Evolutionary conservation across 2,888 invertebrate species (phyloP).

Genomic region (Willowsia nigromaculata): DNA sequence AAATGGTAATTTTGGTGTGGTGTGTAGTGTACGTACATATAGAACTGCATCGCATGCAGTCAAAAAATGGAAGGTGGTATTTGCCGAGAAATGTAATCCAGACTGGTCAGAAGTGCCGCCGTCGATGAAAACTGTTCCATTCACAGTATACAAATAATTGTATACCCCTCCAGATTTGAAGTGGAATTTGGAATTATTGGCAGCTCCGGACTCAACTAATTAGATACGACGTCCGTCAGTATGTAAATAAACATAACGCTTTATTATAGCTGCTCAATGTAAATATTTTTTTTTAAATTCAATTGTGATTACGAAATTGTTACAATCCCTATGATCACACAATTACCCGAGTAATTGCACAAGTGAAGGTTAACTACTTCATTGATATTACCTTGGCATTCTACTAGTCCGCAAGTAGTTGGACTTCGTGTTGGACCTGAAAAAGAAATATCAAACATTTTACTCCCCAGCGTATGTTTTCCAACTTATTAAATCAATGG

Average conservation of each 20-base stretch:
- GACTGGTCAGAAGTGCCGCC: conserved; percentile 77
- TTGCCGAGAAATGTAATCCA: conserved; percentile 78
- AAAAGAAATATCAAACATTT: background rate
- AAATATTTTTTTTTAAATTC: background rate
- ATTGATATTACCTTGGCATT: conserved; percentile 69
- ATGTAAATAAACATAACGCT: background rate
- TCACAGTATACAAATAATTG: conserved; percentile 78
- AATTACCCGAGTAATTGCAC: background rate
- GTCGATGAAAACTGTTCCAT: conserved; percentile 77
- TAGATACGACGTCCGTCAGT: background rate
- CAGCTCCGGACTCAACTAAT: background rate
- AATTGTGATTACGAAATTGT: background rate
- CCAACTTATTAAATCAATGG: conserved; percentile 42
- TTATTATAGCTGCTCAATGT: background rate
- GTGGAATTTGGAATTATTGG: conserved; percentile 76
- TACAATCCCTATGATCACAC: background rate
- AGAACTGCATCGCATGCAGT: conserved; percentile 79
- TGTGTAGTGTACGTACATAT: conserved; percentile 77
- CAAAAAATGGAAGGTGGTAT: conserved; percentile 78
- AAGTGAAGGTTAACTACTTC: background rate
- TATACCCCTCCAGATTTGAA: conserved; percentile 78
- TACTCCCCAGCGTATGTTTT: background rate
- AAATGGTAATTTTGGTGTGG: background rate
- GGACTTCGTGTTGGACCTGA: conserved; percentile 71
- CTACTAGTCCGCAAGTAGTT: conserved; percentile 73